Evolutionary conservation across 2,797 vertebrate species (phyloP).

Genomic region (Coregonus suidteri): DNA sequence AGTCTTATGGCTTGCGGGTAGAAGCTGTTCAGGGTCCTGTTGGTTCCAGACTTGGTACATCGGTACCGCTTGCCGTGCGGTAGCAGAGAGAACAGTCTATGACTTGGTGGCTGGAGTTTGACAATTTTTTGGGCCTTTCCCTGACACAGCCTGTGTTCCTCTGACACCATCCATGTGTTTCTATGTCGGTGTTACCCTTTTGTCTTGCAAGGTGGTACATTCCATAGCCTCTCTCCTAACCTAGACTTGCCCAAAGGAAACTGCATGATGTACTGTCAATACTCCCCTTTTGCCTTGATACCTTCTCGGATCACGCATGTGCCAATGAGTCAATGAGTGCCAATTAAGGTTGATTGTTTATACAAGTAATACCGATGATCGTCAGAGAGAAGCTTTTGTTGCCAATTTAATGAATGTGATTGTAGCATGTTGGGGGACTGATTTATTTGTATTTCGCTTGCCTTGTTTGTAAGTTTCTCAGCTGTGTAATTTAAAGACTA

Average conservation of each 20-base stretch:
- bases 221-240: slow-evolving; percentile 18
- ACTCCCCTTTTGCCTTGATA: not conserved
- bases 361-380: slow-evolving; percentile 23
- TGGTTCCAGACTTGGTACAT: too few relatives aligned
- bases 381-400: slow-evolving; percentile 32
- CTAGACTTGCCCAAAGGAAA: slow-evolving; percentile 44
- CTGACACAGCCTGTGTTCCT: too few relatives aligned
- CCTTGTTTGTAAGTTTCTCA: slow-evolving; percentile 17
- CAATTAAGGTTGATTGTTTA: not conserved
- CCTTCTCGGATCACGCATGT: not conserved
- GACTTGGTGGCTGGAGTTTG: too few relatives aligned
- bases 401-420: slow-evolving; percentile 44
- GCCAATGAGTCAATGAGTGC: slow-evolving; percentile 12
- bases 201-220: slow-evolving; percentile 27
- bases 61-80: too few relatives aligned
- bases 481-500: slow-evolving; percentile 46
- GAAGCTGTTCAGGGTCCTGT: too few relatives aligned
- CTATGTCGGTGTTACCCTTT: slow-evolving; percentile 19
- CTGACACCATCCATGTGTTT: not conserved
- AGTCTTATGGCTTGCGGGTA: too few relatives aligned
- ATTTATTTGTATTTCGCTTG: slow-evolving; percentile 35
- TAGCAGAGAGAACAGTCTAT: too few relatives aligned
- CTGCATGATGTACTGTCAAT: slow-evolving; percentile 13
- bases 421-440: slow-evolving; percentile 47
- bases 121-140: too few relatives aligned